Conservation (phyloP, 1,140 invertebrate genomes). For the Archivesica marissinica region DNA sequence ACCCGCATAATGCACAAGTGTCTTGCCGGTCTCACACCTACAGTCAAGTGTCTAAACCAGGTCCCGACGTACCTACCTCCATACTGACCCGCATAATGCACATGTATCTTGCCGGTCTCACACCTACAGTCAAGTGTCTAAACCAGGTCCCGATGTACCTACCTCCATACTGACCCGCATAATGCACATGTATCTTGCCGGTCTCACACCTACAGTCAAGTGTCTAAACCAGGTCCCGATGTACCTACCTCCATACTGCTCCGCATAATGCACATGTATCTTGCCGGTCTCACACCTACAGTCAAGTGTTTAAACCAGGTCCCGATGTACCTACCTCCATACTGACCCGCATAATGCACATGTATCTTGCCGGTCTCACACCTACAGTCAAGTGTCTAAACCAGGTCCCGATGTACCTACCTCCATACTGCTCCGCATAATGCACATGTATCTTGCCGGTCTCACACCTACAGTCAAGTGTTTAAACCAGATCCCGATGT, state of each 20-base stretch:
- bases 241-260: not conserved
- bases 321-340: conserved; percentile 74
- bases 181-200: not conserved
- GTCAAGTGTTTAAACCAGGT: not conserved
- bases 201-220: not conserved
- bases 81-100: no score
- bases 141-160: no score
- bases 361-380: conserved; percentile 74
- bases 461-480: not conserved
- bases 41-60: not conserved
- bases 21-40: not conserved
- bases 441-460: not conserved
- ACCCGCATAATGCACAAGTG: not conserved
- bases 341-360: no score
- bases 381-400: no score
- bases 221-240: not conserved
- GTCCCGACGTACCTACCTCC: conserved; percentile 72
- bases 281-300: not conserved
- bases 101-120: conserved; percentile 73
- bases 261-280: not conserved
- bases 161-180: no score
- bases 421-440: no score
- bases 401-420: no score
- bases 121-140: no score
- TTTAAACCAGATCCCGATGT: not conserved